These are phyloP conservation scores for Rhinatrema bivittatum DNA, from an alignment of 2,797 vertebrate species.

Conservation along the genomic window DNA sequence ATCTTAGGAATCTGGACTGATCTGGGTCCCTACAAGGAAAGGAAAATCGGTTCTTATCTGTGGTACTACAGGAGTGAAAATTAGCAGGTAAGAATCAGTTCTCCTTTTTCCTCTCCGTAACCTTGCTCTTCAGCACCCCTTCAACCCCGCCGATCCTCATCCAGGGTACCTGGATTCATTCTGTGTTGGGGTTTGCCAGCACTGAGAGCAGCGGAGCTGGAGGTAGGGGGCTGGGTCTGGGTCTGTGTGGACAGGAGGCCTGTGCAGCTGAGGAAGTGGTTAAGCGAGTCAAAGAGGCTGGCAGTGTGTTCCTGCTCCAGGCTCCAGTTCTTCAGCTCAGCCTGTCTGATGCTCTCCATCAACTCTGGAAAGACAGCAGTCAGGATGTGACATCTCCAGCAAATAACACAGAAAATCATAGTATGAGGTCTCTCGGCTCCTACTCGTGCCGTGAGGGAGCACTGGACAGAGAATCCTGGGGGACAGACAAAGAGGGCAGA, in stretches of 20 bases:
- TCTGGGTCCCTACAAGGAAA: too few species aligned
- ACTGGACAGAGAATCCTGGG: too few species aligned
- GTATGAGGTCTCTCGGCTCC: too few species aligned
- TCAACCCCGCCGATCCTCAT: not conserved
- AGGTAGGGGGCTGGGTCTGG: constrained; percentile 35
- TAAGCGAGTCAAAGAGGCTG: constrained; percentile 93
- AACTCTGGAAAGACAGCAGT: constrained; percentile 60
- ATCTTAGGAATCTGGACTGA: too few species aligned
- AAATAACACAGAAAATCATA: not conserved
- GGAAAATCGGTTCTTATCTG: too few species aligned
- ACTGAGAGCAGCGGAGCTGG: constrained; percentile 62
- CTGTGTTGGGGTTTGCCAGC: constrained; percentile 60
- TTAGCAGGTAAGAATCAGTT: too few species aligned
- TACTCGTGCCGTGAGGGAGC: too few species aligned
- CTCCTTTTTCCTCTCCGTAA: not conserved
- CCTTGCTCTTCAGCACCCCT: not conserved
- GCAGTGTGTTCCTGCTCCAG: constrained; percentile 88
- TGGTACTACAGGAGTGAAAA: too few species aligned
- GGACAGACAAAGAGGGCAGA: constrained; percentile 1
- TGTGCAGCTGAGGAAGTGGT: constrained; percentile 91
- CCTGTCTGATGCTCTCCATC: constrained; percentile 91
- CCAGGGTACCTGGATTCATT: constrained; percentile 61
- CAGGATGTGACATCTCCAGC: too few species aligned
- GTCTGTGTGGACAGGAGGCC: constrained; percentile 78
- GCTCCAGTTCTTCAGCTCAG: constrained; percentile 91